Conservation (phyloP, 2,888 invertebrate species). For the Ernsta delagoae region DNA sequence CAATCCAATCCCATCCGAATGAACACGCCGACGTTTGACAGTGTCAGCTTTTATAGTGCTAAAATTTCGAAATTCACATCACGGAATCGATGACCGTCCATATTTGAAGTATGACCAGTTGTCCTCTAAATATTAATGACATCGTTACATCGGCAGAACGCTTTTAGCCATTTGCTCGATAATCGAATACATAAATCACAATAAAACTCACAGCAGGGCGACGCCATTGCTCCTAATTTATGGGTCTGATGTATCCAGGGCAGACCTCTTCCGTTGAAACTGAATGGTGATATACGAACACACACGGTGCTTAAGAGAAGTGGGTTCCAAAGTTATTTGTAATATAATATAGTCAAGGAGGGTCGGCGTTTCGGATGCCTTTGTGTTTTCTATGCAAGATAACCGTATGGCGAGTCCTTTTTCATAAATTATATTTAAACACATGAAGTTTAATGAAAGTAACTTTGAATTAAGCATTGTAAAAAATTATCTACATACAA, state of each 20-base stretch:
- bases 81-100: conserved; percentile 23
- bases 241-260: conserved; percentile 49
- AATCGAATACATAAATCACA: conserved; percentile 74
- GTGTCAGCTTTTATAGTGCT: conserved; percentile 13
- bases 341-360: conserved; percentile 33
- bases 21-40: conserved; percentile 25
- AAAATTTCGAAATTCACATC: conserved; percentile 32
- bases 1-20: conserved; percentile 27
- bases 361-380: conserved; percentile 10
- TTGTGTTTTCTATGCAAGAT: background rate
- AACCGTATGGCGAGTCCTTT: background rate
- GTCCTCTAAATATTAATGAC: conserved; percentile 60
- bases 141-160: conserved; percentile 60
- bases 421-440: background rate
- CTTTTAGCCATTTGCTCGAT: conserved; percentile 67
- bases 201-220: conserved; percentile 67
- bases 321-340: conserved; percentile 27
- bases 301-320: conserved; percentile 29
- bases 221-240: conserved; percentile 65
- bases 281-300: conserved; percentile 35
- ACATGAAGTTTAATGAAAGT: too few relatives aligned
- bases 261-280: conserved; percentile 38
- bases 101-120: conserved; percentile 33
- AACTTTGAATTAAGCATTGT: background rate
- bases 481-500: too few relatives aligned